Conservation (phyloP, 1,140 invertebrate species). For the Bradynema listronoti region DNA sequence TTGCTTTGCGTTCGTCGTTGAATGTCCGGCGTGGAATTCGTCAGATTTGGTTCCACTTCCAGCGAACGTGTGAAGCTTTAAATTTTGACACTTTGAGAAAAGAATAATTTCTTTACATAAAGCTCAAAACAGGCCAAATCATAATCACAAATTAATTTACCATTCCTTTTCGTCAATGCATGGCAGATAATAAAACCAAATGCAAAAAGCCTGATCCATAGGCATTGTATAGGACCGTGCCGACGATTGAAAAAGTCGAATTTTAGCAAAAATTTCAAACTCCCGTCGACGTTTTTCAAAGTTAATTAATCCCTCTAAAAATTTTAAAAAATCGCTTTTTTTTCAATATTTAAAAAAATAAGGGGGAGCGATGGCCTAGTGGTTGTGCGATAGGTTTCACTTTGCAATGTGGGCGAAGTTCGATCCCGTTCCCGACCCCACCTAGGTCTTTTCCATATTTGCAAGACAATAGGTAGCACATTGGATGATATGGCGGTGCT, state of each 20-base stretch:
- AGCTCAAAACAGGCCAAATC: neutral
- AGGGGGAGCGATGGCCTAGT: too few relatives aligned
- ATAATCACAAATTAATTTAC: conserved; percentile 26
- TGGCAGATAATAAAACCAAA: conserved; percentile 56
- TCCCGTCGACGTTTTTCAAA: conserved; percentile 97
- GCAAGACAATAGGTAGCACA: too few relatives aligned
- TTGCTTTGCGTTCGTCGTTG: conserved; percentile 4
- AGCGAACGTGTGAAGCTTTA: conserved; percentile 47
- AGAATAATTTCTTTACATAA: neutral
- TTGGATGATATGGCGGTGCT: too few relatives aligned
- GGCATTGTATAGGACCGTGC: conserved; percentile 84
- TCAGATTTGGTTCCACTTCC: conserved; percentile 41
- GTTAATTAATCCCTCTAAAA: conserved; percentile 74
- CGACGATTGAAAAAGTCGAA: conserved; percentile 89
- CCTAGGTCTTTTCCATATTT: too few relatives aligned
- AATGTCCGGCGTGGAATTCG: conserved; percentile 34
- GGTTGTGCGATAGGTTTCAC: too few relatives aligned
- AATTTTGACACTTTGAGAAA: neutral
- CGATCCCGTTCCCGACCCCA: too few relatives aligned
- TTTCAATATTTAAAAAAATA: too few relatives aligned
- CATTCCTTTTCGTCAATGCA: conserved; percentile 51
- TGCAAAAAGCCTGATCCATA: conserved; percentile 50
- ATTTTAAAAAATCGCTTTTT: too few relatives aligned
- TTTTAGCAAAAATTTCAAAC: conserved; percentile 93
- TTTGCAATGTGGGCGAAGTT: too few relatives aligned